Base-by-base conservation (phyloP, 2,113 vertebrate species). In the Erinaceus europaeus region DNA sequence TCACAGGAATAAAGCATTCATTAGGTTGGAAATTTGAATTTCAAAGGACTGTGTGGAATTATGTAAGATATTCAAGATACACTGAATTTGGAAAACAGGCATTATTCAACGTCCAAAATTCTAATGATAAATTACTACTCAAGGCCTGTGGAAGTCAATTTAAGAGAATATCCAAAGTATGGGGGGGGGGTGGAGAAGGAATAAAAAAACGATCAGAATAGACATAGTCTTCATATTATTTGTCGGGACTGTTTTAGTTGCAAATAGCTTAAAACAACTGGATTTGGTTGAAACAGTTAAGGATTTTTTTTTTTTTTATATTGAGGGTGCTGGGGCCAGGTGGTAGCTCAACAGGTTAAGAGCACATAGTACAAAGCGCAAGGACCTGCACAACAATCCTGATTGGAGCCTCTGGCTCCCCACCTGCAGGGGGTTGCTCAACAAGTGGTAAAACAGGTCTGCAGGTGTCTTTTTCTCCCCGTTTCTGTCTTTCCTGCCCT, bases 1-100 rank as follows among this genome's bases (percentile, higher is more conserved):
- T n/a, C 2, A 0, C 20, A n/a, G 42, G 23, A n/a, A 36, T 23
- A 34, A 0, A 15, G 8, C 25, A 50, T 10, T 29, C 3, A 32
- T 13, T 13, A 50, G 13, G 27, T 25, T 7, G 4, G 55, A 50
- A 52, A 38, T 62, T 38, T 18, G 68, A 40, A 62, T 48, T 50
- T 73, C 10, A 68, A 40, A 10, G 14, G 36, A 32, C 12, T 40
- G 11, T 18, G 7, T 84, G 42, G 32, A 61, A 46, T 11, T 13
- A 23, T 23, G n/a, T 38, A 21, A 46, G 36, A n/a, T 29, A 15
- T 44, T 29, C 40, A 36, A 15, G 15, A 86, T 36, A 36, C 11
- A 36, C 38, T 23, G 25, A 38, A 48, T 7, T 57, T 23, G 1
- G 9, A 11, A 53, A 55, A 68, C 18, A 15, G 4, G 32, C 15